Percentiles rank a stretch among this genome's conserved stretches.
phyloP scores from a whole-genome alignment of 2,888 invertebrate genomes.

The Leucophora obtusa region DNA sequence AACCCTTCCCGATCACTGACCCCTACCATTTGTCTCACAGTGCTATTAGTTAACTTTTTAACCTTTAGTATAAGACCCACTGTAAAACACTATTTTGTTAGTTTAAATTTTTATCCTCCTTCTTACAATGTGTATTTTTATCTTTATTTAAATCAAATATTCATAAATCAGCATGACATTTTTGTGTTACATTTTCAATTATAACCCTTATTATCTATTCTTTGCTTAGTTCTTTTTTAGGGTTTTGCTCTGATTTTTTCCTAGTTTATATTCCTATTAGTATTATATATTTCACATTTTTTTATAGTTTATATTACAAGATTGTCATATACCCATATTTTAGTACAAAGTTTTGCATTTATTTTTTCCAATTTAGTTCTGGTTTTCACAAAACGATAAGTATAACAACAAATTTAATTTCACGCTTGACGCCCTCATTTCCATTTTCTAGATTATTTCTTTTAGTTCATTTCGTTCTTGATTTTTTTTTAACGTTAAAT shows the following conservation, averaged over 20 bases:
- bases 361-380: constrained; percentile 48
- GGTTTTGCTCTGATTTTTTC: constrained; percentile 28
- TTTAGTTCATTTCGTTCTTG: constrained; percentile 44
- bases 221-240: not conserved
- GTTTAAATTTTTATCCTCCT: too few relatives aligned
- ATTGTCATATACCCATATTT: constrained; percentile 30
- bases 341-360: not conserved
- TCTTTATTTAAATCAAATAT: too few relatives aligned
- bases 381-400: constrained; percentile 64
- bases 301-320: constrained; percentile 1
- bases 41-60: too few relatives aligned
- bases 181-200: constrained; percentile 16
- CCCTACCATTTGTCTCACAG: too few relatives aligned
- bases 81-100: too few relatives aligned
- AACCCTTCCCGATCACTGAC: too few relatives aligned
- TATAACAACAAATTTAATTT: constrained; percentile 67
- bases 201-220: not conserved
- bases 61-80: too few relatives aligned
- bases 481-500: constrained; percentile 3
- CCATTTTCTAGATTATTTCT: constrained; percentile 62
- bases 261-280: not conserved
- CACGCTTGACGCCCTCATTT: constrained; percentile 68
- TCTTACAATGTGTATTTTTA: too few relatives aligned
- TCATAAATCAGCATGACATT: constrained; percentile 33
- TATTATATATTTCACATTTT: not conserved